A percentile compares a stretch with the other conserved stretches of the same genome.
Conservation (phyloP, 2,113 vertebrate genomes). For the Micronycteris hirsuta region DNA sequence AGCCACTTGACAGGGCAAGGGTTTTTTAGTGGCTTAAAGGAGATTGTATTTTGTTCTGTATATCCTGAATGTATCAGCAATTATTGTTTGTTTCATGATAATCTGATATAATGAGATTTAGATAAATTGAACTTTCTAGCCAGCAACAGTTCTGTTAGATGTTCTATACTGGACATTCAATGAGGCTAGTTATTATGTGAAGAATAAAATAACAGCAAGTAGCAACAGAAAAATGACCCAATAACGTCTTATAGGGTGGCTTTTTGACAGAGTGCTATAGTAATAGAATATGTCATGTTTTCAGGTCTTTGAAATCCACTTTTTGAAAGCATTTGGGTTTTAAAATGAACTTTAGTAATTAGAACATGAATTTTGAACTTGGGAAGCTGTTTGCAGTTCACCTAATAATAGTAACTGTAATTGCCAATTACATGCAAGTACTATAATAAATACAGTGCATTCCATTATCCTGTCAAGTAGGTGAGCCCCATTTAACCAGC, state of each 20-base stretch:
- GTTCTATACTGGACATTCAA: neutral
- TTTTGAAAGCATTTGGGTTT: slow-evolving; percentile 19
- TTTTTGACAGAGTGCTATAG: neutral
- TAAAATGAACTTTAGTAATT: neutral
- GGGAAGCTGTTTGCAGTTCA: neutral
- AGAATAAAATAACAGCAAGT: neutral
- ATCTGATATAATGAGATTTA: neutral
- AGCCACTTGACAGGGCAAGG: neutral
- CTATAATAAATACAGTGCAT: neutral
- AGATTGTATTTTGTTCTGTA: slow-evolving; percentile 19
- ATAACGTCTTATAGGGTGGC: neutral
- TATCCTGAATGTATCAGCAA: neutral
- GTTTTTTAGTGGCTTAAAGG: slow-evolving; percentile 27
- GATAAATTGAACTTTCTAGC: neutral
- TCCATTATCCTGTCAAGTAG: neutral
- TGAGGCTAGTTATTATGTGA: neutral
- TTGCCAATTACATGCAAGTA: neutral
- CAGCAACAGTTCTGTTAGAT: neutral
- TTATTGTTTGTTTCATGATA: slow-evolving; percentile 25
- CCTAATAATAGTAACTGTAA: neutral
- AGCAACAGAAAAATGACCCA: neutral
- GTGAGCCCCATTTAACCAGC: neutral
- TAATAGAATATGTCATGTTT: neutral
- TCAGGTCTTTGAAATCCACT: neutral
- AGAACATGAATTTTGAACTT: neutral